phyloP scores from a whole-genome alignment of 2,797 vertebrate genomes.

The Rhinophrynus dorsalis region DNA sequence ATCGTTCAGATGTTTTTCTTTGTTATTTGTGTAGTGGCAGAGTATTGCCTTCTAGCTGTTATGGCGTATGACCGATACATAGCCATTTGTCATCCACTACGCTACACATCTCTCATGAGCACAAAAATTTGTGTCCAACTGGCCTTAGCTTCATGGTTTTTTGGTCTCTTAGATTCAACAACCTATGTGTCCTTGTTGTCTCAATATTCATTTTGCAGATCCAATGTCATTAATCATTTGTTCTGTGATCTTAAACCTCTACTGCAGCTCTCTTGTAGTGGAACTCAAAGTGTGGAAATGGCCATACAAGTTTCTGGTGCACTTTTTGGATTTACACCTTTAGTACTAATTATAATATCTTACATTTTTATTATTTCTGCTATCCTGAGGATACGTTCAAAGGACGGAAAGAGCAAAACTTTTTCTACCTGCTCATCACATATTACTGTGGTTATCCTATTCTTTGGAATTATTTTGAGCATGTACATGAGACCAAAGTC shows the following conservation, averaged over 20 bases:
- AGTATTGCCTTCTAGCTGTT: conserved; percentile 33
- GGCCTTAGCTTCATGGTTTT: background rate
- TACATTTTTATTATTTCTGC: conserved; percentile 7
- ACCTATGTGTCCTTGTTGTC: conserved; percentile 12
- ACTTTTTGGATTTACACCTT: conserved; percentile 10
- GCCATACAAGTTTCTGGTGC: conserved; percentile 8
- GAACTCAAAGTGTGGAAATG: conserved; percentile 1
- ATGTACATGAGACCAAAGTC: conserved; percentile 28
- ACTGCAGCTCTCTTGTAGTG: conserved; percentile 34
- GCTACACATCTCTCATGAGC: conserved; percentile 27
- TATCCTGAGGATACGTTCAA: conserved; percentile 20
- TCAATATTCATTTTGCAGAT: conserved; percentile 32
- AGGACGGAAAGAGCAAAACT: conserved; percentile 14
- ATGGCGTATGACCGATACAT: conserved; percentile 43
- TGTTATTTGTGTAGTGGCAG: conserved; percentile 27
- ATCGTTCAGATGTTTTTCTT: conserved; percentile 17
- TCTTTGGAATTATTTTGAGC: conserved; percentile 7
- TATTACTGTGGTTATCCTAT: conserved; percentile 19
- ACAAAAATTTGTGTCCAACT: background rate
- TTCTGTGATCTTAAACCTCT: conserved; percentile 45
- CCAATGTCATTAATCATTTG: background rate
- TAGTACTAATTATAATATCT: conserved; percentile 14
- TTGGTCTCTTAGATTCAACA: conserved; percentile 27
- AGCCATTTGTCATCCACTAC: conserved; percentile 31
- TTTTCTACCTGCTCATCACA: background rate